Conservation (phyloP, 2,113 vertebrate species). For the Microtus pennsylvanicus region DNA sequence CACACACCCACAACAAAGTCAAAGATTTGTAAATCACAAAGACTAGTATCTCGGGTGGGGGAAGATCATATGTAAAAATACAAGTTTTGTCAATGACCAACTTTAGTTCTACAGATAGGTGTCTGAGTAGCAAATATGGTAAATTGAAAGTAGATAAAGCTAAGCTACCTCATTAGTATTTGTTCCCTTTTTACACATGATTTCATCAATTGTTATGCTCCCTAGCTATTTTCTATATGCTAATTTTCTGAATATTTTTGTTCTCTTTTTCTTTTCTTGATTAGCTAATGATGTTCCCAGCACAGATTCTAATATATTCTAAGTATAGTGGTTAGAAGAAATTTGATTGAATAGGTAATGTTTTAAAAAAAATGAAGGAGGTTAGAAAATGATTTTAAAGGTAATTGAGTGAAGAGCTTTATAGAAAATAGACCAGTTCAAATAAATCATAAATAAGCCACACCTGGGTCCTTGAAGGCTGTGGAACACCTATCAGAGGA, state of each 20-base stretch:
- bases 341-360: neutral
- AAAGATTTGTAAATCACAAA: neutral
- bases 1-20: neutral
- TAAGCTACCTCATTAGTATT: neutral
- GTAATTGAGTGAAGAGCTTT: neutral
- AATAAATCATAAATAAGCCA: neutral
- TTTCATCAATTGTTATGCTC: neutral
- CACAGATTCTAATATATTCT: neutral
- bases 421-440: neutral
- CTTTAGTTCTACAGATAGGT: neutral
- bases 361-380: neutral
- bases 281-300: neutral
- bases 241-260: neutral
- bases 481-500: neutral
- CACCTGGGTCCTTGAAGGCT: neutral
- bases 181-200: neutral
- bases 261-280: neutral
- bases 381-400: neutral
- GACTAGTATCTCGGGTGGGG: neutral
- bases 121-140: neutral
- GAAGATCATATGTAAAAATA: neutral
- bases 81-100: neutral
- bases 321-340: neutral
- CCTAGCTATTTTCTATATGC: neutral
- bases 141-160: neutral